These are phyloP conservation scores for Zeugodacus cucurbitae DNA, from an alignment of 1,140 invertebrate genomes.

Conservation along the genomic window DNA sequence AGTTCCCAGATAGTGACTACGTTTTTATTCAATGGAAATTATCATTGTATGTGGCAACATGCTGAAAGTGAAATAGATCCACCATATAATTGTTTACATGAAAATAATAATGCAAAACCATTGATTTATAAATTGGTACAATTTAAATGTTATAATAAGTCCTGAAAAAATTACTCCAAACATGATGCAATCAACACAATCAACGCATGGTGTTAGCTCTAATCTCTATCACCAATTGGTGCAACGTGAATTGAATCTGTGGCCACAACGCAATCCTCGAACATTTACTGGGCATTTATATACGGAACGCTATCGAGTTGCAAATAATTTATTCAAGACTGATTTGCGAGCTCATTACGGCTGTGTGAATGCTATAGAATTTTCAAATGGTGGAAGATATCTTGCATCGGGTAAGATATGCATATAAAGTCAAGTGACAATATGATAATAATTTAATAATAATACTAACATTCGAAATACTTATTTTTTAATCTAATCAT, in stretches of 20 bases:
- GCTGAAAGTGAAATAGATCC: too few relatives aligned
- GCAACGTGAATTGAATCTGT: slow-evolving; percentile 43
- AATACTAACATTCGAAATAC: too few relatives aligned
- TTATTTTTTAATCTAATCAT: neutral
- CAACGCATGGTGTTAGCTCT: neutral
- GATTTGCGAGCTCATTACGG: slow-evolving; percentile 92
- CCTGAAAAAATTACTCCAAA: neutral
- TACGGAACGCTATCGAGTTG: slow-evolving; percentile 72
- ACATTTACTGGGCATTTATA: slow-evolving; percentile 69
- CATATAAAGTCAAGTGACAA: too few relatives aligned
- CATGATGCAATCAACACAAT: neutral
- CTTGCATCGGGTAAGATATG: slow-evolving; percentile 83
- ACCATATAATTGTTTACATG: too few relatives aligned
- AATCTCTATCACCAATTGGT: slow-evolving; percentile 56
- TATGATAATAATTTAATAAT: too few relatives aligned
- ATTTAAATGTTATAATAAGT: too few relatives aligned
- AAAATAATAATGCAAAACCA: too few relatives aligned
- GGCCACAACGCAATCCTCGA: slow-evolving; percentile 44
- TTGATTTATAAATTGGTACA: too few relatives aligned
- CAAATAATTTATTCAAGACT: slow-evolving; percentile 82
- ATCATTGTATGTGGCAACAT: too few relatives aligned
- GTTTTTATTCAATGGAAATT: too few relatives aligned
- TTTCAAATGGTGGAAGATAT: slow-evolving; percentile 86
- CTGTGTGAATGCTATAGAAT: slow-evolving; percentile 97
- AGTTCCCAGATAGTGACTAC: too few relatives aligned